Evolutionary conservation across 2,113 vertebrate genomes (phyloP).

Genomic region (Ptychochromis oligacanthus): DNA sequence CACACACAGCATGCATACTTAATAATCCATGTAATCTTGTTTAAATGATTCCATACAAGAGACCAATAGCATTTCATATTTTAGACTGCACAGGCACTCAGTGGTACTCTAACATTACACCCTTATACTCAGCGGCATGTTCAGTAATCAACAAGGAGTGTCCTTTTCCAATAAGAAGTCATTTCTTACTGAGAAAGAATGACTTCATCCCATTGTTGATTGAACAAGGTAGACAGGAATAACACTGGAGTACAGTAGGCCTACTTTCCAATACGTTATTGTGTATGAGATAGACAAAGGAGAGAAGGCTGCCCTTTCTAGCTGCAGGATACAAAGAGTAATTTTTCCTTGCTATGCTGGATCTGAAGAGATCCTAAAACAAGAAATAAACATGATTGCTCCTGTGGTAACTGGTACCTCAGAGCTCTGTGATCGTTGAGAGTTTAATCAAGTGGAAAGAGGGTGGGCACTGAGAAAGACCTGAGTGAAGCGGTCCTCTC

Average conservation of each 20-base stretch:
- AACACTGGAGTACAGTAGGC: not conserved
- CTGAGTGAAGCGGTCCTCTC: conserved; percentile 63
- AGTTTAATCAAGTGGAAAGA: conserved; percentile 66
- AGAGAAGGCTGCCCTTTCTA: not conserved
- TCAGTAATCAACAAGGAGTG: conserved; percentile 7
- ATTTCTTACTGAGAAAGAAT: not conserved
- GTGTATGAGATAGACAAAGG: not conserved
- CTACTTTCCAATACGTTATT: not conserved
- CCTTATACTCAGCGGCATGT: conserved; percentile 27
- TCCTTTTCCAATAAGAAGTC: not conserved
- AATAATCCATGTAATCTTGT: too few relatives aligned
- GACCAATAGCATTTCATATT: not conserved
- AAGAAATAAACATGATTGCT: conserved; percentile 65
- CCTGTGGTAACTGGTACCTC: conserved; percentile 52
- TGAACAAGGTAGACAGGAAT: not conserved
- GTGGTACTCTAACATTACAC: not conserved
- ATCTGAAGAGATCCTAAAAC: conserved; percentile 55
- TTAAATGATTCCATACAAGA: too few relatives aligned
- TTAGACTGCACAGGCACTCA: not conserved
- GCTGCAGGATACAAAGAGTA: conserved; percentile 15
- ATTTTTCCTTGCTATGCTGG: conserved; percentile 4
- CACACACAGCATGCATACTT: too few relatives aligned
- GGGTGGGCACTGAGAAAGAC: conserved; percentile 59
- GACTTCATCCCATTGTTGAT: not conserved
- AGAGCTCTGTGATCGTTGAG: conserved; percentile 28